phyloP scores from a whole-genome alignment of 2,113 vertebrate species.

The Ellobius talpinus region DNA sequence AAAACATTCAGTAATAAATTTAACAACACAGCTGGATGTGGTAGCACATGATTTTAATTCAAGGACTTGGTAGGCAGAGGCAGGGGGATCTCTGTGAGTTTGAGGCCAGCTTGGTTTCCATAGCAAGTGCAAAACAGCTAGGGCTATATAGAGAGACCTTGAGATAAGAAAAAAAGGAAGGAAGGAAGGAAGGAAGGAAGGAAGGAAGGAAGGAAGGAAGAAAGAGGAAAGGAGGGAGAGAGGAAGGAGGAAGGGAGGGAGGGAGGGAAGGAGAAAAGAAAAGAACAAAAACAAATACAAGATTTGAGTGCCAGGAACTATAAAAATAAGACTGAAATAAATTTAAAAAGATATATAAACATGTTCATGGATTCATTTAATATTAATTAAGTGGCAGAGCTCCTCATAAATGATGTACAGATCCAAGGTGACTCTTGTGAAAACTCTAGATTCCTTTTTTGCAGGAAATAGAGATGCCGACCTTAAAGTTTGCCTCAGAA shows the following conservation, averaged over 20 bases:
- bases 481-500: background rate
- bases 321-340: background rate
- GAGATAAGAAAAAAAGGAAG: rapidly evolving
- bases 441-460: background rate
- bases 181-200: rapidly evolving
- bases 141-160: background rate
- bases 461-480: background rate
- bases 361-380: background rate
- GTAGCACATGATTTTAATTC: background rate
- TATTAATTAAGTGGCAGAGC: background rate
- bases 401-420: background rate
- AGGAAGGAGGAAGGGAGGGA: too few species aligned
- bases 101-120: background rate
- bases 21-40: background rate
- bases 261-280: background rate
- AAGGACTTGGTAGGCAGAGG: background rate
- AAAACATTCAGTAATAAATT: background rate
- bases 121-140: background rate
- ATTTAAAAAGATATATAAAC: background rate
- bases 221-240: background rate
- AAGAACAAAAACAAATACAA: background rate
- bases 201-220: rapidly evolving
- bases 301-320: background rate
- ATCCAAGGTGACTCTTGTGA: background rate
- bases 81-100: background rate